Evolutionary conservation across 2,797 vertebrate genomes (phyloP).

Genomic region (Mareca penelope): DNA sequence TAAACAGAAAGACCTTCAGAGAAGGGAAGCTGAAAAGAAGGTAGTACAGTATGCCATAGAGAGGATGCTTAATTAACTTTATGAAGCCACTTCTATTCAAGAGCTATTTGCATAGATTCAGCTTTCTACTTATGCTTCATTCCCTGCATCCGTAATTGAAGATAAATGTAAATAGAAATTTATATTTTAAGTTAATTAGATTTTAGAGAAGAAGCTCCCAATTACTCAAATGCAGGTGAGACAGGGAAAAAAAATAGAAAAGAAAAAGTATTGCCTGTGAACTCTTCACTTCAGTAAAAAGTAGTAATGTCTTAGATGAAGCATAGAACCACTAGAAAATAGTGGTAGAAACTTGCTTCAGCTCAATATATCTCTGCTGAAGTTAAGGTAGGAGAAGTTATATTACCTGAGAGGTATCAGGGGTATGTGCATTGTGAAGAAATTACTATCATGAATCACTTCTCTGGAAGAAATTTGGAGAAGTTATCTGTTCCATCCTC

Average conservation of each 20-base stretch:
- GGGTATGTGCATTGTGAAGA: not conserved
- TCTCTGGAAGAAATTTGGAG: not conserved
- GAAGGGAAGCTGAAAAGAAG: conserved; percentile 78
- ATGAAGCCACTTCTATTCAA: not conserved
- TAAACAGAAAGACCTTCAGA: conserved; percentile 83
- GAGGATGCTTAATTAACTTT: not conserved
- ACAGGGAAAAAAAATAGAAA: fast-evolving
- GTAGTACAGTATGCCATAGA: conserved; percentile 16
- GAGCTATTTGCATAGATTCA: not conserved
- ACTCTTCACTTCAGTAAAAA: not conserved
- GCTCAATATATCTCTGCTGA: not conserved
- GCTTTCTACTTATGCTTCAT: not conserved
- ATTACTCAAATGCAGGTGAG: not conserved
- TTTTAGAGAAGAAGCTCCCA: not conserved
- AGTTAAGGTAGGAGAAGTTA: not conserved
- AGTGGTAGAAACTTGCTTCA: not conserved
- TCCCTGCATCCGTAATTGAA: not conserved
- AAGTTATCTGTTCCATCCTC: not conserved
- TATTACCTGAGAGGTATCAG: not conserved
- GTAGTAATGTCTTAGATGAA: not conserved
- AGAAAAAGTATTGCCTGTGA: not conserved
- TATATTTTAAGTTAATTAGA: not conserved
- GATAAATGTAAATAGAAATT: not conserved
- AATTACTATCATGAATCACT: not conserved
- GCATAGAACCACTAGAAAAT: not conserved